Base-by-base conservation (phyloP, 2,888 invertebrate species). In the Sarcophaga variegata region DNA sequence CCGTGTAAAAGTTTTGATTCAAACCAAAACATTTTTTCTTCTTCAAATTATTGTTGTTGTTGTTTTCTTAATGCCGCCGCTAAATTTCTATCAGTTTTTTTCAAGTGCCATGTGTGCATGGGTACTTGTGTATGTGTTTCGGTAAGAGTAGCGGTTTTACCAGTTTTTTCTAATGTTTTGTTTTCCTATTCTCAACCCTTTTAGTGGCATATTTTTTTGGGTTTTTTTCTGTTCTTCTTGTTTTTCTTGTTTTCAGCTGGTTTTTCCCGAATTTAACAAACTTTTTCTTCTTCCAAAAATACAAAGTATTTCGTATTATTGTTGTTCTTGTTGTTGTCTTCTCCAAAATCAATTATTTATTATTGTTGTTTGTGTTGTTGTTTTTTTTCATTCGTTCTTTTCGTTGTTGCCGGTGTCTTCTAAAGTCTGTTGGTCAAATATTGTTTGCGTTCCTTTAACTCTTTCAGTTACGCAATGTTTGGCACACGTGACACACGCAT, bases 401-500 rank as follows among this genome's bases (percentile, higher is more conserved):
- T 54, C 59, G 5, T 49, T 70, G 54, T 27, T 54, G 22, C 20
- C 54, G 11, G 20, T 71, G 49, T 20, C 10, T 47, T 60, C 47
- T 5, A 71, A 71, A 78, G 37, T 49, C 69, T 67, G 76, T 67
- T 77, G 80, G 83, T 80, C 84, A 85, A 76, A 76, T 60, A 59
- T 17, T 45, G 66, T 64, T 66, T 72, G 66, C 22, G 63, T 47
- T 80, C 69, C 71, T 67, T 80, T 77, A 86, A 86, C 86, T 83
- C 86, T 86, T 86, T 86, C 80, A 88, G 86, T 86, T 85, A 86
- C 88, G 88, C 88, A 87, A 87, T 78, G 88, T 81, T 81, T 84
- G 83, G 88, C 87, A 81, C 82, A 85, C 88, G 85, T 82, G 88
- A 82, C 80, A 83, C 81, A 87, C 87, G 84, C 87, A 87, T 85